Base-by-base conservation (phyloP, 92 coral and sea anemone species). In the Parazoanthus swiftii region DNA sequence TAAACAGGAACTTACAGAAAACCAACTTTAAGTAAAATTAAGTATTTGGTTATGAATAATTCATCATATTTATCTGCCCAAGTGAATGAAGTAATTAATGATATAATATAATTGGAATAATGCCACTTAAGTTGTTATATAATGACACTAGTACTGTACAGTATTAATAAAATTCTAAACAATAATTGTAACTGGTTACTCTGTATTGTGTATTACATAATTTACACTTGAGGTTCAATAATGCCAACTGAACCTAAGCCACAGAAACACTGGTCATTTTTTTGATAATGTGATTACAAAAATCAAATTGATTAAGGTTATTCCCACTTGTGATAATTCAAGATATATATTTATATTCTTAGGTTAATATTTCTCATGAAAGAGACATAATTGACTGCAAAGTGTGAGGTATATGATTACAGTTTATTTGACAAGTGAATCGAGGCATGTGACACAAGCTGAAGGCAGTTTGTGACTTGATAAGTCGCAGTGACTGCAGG, bases 1-100 rank as follows among this genome's bases (percentile, higher is more conserved):
- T 79, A 48, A 79, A 54, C 82, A 79, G 67, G 82, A 79, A 79
- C 21, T 50, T 29, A n/a, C 38, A 9, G 36, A 44, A 51, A 54
- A 43, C 38, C 54, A 18, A 14, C n/a, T 36, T 5, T 25, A 36
- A 13, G 21, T 16, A 50, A 78, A 3, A 38, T 79, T 73, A 73
- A 33, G 77, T 35, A 21, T 15, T 18, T 79, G 21, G 58, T 16
- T 15, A 79, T 79, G 11, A 79, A 50, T 46, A 50, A 50, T 79
- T 15, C 21, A 73, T 79, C 7, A 8, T 50, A 48, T 54, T 54
- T 46, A 79, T 46, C 21, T 51, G 14, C 82, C 8, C 82, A 29
- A 36, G 16, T 73, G 77, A 73, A 33, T 73, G n/a, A 25, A 10
- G 18, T 26, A 33, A 73, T 73, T 73, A 73, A 36, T 73, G 35